These are phyloP conservation scores for Scaptomyza montana DNA, from an alignment of 1,140 invertebrate genomes.

Conservation along the genomic window DNA sequence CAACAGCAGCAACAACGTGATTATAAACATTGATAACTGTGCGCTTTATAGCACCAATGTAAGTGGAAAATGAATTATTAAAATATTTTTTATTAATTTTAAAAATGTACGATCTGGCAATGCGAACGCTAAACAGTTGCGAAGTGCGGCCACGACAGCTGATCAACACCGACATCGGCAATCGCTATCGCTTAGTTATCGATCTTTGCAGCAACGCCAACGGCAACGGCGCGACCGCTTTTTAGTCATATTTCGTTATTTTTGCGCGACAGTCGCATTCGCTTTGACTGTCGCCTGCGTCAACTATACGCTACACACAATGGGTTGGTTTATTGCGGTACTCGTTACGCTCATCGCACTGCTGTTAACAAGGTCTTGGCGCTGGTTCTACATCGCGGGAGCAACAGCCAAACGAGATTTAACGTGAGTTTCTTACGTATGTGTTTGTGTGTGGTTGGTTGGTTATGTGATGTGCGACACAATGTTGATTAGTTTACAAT, in stretches of 20 bases:
- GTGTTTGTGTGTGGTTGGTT: background rate
- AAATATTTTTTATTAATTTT: background rate
- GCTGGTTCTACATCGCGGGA: slow-evolving; percentile 89
- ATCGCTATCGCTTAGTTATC: slow-evolving; percentile 46
- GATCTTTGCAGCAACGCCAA: slow-evolving; percentile 53
- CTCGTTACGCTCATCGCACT: slow-evolving; percentile 60
- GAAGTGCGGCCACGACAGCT: slow-evolving; percentile 26
- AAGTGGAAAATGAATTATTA: slow-evolving; percentile 17
- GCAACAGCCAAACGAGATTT: slow-evolving; percentile 89
- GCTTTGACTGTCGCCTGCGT: slow-evolving; percentile 66
- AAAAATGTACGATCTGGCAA: slow-evolving; percentile 46
- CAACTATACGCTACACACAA: slow-evolving; percentile 66
- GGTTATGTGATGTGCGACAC: slow-evolving; percentile 2
- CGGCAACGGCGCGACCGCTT: slow-evolving; percentile 56
- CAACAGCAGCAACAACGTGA: slow-evolving; percentile 68
- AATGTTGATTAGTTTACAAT: slow-evolving; percentile 71
- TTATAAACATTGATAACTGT: slow-evolving; percentile 72
- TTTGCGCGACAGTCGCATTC: slow-evolving; percentile 70
- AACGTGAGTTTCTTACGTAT: slow-evolving; percentile 74
- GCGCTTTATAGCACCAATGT: slow-evolving; percentile 64
- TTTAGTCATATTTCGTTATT: slow-evolving; percentile 74
- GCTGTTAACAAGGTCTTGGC: slow-evolving; percentile 83
- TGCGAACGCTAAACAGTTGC: slow-evolving; percentile 21
- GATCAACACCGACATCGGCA: slow-evolving; percentile 45
- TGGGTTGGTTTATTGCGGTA: slow-evolving; percentile 76